Base-by-base conservation (phyloP, 1,140 invertebrate genomes). In the Littorina saxatilis region DNA sequence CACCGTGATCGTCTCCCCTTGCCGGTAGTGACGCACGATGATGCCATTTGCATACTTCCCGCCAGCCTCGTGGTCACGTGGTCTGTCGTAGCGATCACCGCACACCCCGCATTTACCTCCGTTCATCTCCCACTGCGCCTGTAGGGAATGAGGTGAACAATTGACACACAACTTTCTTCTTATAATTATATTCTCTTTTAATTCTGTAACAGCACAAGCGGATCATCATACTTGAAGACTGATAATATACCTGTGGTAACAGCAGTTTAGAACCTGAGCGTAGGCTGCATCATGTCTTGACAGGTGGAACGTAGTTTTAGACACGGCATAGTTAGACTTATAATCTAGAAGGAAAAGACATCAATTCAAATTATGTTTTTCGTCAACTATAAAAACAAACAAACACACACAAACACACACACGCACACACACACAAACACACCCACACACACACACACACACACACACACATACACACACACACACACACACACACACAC, bases 31-130 rank as follows among this genome's bases (percentile, higher is more conserved):
- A 52, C 86, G 78, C 9, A 88, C 88, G 55, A 93, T 91, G 23
- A 91, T 89, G 27, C 92, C 92, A 20, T 84, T 91, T 58, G 90
- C 92, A 81, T 90, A 93, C 66, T 87, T 87, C 13, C 92, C 92
- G 5, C 87, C 88, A 77, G 88, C 88, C 80, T 93, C 92, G 80
- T 93, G 90, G 23, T 88, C 82, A 50, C 89, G 85, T 20, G 88
- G 83, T 7, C 86, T 84, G 68, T 90, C 83, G 77, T 83, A 89
- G 5, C 82, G 82, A 70, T 90, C 88, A 4, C 88, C 88, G 79
- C 88, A 90, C 11, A 89, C 85, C 86, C 93, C 93, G 84, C 93
- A 93, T 79, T 91, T 91, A 4, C 92, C 92, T 7, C 87, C 87
- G 90, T 92, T 85, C 79, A 82, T 35, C 79, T 82, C 80, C 63